Percentiles rank a stretch among this genome's conserved stretches.
Evolutionary conservation across 2,888 invertebrate species (phyloP).

Genomic region (Apomyelois bistriatella): DNA sequence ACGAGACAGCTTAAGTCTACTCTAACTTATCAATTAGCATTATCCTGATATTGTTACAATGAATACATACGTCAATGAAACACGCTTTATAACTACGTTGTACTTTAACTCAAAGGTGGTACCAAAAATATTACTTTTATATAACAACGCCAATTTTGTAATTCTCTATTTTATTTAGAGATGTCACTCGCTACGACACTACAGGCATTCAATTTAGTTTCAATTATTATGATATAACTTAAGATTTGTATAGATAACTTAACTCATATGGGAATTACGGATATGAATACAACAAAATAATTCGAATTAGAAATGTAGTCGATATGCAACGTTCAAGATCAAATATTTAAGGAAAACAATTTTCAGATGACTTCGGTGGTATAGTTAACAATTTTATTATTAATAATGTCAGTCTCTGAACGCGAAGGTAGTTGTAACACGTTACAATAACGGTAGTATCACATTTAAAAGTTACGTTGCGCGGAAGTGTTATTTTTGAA

Average conservation of each 20-base stretch:
- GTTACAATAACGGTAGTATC: slow-evolving; percentile 40
- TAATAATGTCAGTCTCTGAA: slow-evolving; percentile 55
- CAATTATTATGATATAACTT: slow-evolving; percentile 66
- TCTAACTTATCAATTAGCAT: slow-evolving; percentile 65
- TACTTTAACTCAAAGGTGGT: slow-evolving; percentile 79
- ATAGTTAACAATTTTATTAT: slow-evolving; percentile 45
- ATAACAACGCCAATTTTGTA: slow-evolving; percentile 61
- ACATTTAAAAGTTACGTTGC: slow-evolving; percentile 21
- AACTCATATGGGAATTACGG: slow-evolving; percentile 64
- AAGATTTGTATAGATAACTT: slow-evolving; percentile 60
- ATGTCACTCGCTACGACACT: slow-evolving; percentile 65
- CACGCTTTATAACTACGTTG: slow-evolving; percentile 72
- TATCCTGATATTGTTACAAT: slow-evolving; percentile 65
- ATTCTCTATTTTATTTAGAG: slow-evolving; percentile 57
- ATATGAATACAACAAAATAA: slow-evolving; percentile 72
- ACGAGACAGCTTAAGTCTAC: slow-evolving; percentile 71
- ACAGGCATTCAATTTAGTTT: slow-evolving; percentile 60
- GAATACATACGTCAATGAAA: slow-evolving; percentile 65
- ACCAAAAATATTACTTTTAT: slow-evolving; percentile 71
- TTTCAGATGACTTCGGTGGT: slow-evolving; percentile 75
- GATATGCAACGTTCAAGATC: slow-evolving; percentile 79
- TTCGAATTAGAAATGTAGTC: slow-evolving; percentile 76
- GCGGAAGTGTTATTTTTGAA: too few relatives aligned
- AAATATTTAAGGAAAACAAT: slow-evolving; percentile 48
- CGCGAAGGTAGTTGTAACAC: slow-evolving; percentile 31